These are phyloP conservation scores for Frankliniella fusca DNA, from an alignment of 2,888 invertebrate genomes.

Conservation along the genomic window DNA sequence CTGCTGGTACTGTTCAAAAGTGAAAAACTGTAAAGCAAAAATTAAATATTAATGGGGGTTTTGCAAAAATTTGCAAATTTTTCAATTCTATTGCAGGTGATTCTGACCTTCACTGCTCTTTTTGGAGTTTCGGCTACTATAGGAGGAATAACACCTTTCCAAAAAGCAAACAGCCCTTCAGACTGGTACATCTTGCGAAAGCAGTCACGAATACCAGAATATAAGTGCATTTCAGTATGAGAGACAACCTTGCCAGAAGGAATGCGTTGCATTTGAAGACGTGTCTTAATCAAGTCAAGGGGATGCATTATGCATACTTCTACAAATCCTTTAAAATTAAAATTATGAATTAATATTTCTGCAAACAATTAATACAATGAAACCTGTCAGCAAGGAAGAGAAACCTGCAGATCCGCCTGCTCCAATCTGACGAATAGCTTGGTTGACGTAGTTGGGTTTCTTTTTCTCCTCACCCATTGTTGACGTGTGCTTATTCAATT, in stretches of 20 bases:
- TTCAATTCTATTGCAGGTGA: slow-evolving; percentile 30
- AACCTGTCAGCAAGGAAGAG: slow-evolving; percentile 27
- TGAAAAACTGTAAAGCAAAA: slow-evolving; percentile 63
- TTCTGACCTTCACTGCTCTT: slow-evolving; percentile 73
- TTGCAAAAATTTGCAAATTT: neutral
- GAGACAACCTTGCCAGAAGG: slow-evolving; percentile 45
- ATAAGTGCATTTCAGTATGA: slow-evolving; percentile 45
- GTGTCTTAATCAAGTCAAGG: slow-evolving; percentile 86
- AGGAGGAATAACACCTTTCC: slow-evolving; percentile 92
- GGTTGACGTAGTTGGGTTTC: slow-evolving; percentile 49
- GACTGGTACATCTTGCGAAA: slow-evolving; percentile 80
- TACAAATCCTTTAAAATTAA: slow-evolving; percentile 61
- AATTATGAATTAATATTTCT: neutral
- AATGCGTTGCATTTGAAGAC: slow-evolving; percentile 70
- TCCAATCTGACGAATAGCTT: slow-evolving; percentile 75
- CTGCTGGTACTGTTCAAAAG: slow-evolving; percentile 89
- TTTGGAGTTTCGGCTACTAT: slow-evolving; percentile 93
- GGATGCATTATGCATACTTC: slow-evolving; percentile 97
- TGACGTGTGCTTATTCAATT: too few relatives aligned
- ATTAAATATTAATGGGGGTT: slow-evolving; percentile 31
- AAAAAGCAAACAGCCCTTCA: slow-evolving; percentile 81
- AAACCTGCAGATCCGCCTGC: slow-evolving; percentile 84
- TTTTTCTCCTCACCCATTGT: slow-evolving; percentile 9
- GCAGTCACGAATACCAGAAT: slow-evolving; percentile 79
- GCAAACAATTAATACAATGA: neutral